Evolutionary conservation across 2,888 invertebrate genomes (phyloP), one percentile per base, ranked within the genome.

Genomic region (Athalia rosae): DNA sequence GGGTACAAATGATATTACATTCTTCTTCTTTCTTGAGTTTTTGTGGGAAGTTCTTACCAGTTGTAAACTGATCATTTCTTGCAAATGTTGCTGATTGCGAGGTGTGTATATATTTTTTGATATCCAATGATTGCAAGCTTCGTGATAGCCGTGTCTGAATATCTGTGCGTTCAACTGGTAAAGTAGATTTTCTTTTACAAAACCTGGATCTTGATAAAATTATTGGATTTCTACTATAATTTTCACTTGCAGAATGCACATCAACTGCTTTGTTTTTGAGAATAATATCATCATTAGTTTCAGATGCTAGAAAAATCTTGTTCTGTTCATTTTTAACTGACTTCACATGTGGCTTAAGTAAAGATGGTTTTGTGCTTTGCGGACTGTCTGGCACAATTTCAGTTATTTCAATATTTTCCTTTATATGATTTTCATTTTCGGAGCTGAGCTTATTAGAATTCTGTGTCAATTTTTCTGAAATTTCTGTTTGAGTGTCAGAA

Each of bases 61-160:
- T 4, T 71, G 43, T 15, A 3, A 5, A 13, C 45, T 6, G 8
- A 13, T 1, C 48, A 61, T 28, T 11, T 11, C 45, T 45, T 41
- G 3, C 56, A 4, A 48, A 9, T 47, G 15, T 59, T 28, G 59
- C 9, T 48, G 7, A 11, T 13, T 61, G 61, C 15, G 61, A 5
- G 3, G 48, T 48, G 53, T 11, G 8, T 7, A 59, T 48, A n/a
- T 1, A 9, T n/a, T 61, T 28, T 50, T 62, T 47, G 8, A 11
- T 74, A 9, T 47, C 48, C 62, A 15, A 6, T 15, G 48, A 41
- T n/a, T 43, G 43, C 11, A 62, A 47, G 15, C 28, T 56, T 7
- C 15, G 48, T n/a, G 74, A 74, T n/a, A 41, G 73, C 8, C 73
- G 61, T 4, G 74, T 74, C 48, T 74, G 61, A 15, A 59, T 41